A percentile compares a stretch with the other conserved stretches of the same genome.
phyloP scores from a whole-genome alignment of 1,140 invertebrate genomes.

The Drosophila santomea region DNA sequence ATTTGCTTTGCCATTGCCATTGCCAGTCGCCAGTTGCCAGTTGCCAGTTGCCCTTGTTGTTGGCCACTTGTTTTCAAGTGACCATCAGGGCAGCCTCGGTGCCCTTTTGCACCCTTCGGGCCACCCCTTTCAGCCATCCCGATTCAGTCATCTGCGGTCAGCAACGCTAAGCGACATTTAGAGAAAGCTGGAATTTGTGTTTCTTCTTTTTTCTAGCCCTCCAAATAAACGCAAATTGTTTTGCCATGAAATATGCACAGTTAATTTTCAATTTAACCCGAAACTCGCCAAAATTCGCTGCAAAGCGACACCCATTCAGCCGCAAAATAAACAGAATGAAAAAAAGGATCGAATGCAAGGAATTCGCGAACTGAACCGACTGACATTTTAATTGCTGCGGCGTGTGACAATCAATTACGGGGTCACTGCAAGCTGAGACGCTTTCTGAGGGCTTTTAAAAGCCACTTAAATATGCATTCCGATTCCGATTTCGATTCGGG shows the following conservation, averaged over 20 bases:
- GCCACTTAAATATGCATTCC: constrained; percentile 70
- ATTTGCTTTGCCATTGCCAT: constrained; percentile 58
- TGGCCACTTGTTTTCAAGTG: constrained; percentile 66
- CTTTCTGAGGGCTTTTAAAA: constrained; percentile 64
- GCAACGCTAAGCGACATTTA: constrained; percentile 51
- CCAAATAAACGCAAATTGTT: constrained; percentile 69
- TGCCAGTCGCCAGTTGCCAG: constrained; percentile 10
- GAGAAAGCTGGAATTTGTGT: constrained; percentile 25
- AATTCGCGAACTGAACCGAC: constrained; percentile 26
- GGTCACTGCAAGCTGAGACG: constrained; percentile 54
- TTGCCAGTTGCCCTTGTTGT: constrained; percentile 38
- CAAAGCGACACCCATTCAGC: constrained; percentile 22
- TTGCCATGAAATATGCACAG: constrained; percentile 70
- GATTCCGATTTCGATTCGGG: not conserved
- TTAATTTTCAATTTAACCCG: constrained; percentile 63
- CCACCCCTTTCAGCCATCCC: no score
- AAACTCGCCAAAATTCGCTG: constrained; percentile 3
- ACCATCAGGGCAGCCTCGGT: constrained; percentile 46
- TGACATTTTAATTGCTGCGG: constrained; percentile 75
- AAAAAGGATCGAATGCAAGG: constrained; percentile 24
- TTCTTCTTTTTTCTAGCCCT: constrained; percentile 23
- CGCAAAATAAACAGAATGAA: constrained; percentile 14
- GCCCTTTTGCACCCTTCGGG: not conserved
- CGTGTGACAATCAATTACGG: constrained; percentile 74
- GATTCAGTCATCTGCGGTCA: constrained; percentile 42